A percentile compares a stretch with the other conserved stretches of the same genome.
Conservation (phyloP, 2,797 vertebrate species). For the Cossypha heuglini region DNA sequence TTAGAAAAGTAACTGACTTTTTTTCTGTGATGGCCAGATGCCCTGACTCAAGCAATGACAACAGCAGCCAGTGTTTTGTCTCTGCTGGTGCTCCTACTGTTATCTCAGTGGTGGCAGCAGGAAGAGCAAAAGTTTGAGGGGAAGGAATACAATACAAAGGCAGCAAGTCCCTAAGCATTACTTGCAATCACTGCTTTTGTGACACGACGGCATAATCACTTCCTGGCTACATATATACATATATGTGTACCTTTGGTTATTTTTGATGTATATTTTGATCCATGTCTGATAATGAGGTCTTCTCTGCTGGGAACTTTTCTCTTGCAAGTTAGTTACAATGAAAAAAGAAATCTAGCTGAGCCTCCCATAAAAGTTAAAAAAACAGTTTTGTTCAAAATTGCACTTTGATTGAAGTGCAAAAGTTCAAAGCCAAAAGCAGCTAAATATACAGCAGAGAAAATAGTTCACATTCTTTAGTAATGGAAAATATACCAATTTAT, state of each 20-base stretch:
- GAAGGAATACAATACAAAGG: background rate
- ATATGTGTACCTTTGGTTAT: background rate
- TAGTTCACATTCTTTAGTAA: conserved; percentile 38
- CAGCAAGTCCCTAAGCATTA: background rate
- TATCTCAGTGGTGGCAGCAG: background rate
- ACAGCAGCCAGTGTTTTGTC: background rate
- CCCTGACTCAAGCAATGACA: background rate
- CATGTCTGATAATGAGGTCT: background rate
- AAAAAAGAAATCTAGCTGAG: conserved; percentile 24
- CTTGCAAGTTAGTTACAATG: background rate
- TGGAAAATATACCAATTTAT: conserved; percentile 67
- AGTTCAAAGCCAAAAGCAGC: conserved; percentile 61
- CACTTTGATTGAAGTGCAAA: conserved; percentile 66
- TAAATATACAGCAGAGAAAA: conserved; percentile 62
- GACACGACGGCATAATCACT: background rate
- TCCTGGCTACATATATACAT: background rate
- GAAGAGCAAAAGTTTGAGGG: background rate
- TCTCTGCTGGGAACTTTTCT: background rate
- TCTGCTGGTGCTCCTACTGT: background rate
- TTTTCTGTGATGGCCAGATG: background rate
- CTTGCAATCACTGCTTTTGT: background rate
- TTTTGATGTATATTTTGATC: background rate
- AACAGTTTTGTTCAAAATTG: conserved; percentile 58
- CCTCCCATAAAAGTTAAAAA: conserved; percentile 51
- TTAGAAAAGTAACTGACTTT: background rate